Conservation (phyloP, 2,113 vertebrate species). For the Xenus cinereus region DNA sequence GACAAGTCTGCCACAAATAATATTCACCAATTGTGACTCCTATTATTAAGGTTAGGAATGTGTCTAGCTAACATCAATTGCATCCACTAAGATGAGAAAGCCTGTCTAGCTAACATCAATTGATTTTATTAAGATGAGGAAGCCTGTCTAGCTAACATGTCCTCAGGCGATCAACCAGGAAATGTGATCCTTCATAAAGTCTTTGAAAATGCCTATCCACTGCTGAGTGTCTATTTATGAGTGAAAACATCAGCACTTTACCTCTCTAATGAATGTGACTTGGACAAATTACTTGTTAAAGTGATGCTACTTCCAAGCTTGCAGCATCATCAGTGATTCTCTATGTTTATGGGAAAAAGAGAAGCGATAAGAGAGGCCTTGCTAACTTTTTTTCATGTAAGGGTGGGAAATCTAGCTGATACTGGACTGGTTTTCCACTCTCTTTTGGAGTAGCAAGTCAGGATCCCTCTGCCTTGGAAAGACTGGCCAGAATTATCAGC, state of each 20-base stretch:
- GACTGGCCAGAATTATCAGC: background rate
- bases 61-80: conserved; percentile 14
- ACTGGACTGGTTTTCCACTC: background rate
- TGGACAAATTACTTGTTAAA: background rate
- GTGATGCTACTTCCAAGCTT: background rate
- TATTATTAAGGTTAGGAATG: conserved; percentile 24
- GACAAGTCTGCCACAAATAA: conserved; percentile 46
- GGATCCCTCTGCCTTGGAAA: background rate
- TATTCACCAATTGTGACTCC: background rate
- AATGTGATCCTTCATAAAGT: background rate
- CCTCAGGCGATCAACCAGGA: background rate
- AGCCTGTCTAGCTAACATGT: conserved; percentile 11
- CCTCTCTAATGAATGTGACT: background rate
- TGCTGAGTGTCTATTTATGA: background rate
- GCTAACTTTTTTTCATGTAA: background rate
- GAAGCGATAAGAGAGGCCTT: background rate
- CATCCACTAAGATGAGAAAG: background rate
- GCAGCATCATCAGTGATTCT: background rate
- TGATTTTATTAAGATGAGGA: conserved; percentile 34
- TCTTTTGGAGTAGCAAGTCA: background rate
- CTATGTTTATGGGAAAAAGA: background rate
- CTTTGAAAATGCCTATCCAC: background rate
- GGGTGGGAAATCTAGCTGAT: background rate
- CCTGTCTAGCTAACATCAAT: conserved; percentile 13
- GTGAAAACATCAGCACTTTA: background rate